Base-by-base conservation (phyloP, 2,113 vertebrate species). In the Ophthalmolycus amberensis region DNA sequence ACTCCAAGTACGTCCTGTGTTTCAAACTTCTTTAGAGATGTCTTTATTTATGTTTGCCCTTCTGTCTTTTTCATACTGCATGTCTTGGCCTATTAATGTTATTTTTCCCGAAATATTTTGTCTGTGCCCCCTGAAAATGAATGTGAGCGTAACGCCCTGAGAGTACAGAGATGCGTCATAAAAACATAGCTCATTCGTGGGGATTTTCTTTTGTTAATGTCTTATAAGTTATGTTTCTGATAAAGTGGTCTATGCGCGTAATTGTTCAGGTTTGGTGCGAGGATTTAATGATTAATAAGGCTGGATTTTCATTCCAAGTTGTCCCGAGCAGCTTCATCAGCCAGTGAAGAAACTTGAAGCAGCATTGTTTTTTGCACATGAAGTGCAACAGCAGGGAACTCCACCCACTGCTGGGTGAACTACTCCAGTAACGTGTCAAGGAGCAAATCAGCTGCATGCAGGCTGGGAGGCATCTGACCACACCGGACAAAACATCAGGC, bases 341-440 rank as follows among this genome's bases (percentile, higher is more conserved):
- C 18, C 56, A 16, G 15, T 22, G 10, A 44, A 40, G 65, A 60
- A 80, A 85, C 27, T 37, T 80, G 22, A 75, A 18, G 34, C 71
- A 50, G 62, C 56, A 48, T 71, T 84, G 75, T 44, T 42, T 18
- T 15, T 14, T 67, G 65, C 79, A 73, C 64, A 59, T 25, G 16
- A 58, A 94, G 92, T 93, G 89, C 94, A 95, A 96, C 91, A 77
- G 94, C 95, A 95, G 96, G 89, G 93, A 95, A 96, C 96, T 95
- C 95, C 97, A 95, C 97, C 97, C 96, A 96, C 96, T 58, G 56
- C 83, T 77, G 77, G 94, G 89, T 96, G 96, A 95, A 90, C 94
- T 91, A 93, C 96, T 95, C 16, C 96, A 95, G 95, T 96, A 95
- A 96, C 94, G 95, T 95, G 96, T 96, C 96, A 97, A 96, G 94